Evolutionary conservation across 2,113 vertebrate genomes (phyloP).

Genomic region (Ifrita kowaldi): DNA sequence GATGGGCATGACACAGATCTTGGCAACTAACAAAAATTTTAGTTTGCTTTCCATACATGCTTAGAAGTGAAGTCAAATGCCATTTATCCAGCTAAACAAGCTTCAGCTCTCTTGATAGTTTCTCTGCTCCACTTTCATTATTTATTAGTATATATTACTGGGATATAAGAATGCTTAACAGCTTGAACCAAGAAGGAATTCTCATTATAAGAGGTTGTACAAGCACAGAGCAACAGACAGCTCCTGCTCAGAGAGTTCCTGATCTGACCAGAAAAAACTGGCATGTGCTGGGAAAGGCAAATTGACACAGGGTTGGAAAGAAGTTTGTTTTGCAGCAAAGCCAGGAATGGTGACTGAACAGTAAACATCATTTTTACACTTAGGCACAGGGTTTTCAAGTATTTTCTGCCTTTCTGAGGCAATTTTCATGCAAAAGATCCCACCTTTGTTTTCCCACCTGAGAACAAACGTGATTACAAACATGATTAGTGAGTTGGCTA

Average conservation of each 20-base stretch:
- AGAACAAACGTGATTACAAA: neutral
- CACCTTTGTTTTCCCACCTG: neutral
- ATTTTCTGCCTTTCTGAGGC: neutral
- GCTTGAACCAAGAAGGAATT: neutral
- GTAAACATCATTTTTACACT: neutral
- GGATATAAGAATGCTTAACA: neutral
- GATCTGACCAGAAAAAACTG: neutral
- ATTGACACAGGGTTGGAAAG: neutral
- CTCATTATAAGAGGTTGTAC: neutral
- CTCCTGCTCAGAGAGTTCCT: neutral
- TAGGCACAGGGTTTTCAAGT: neutral
- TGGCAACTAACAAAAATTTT: neutral
- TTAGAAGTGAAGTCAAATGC: neutral
- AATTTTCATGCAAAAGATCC: neutral
- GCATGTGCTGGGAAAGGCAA: neutral
- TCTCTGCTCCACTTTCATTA: neutral
- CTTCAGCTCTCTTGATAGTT: neutral
- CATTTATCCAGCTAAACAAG: constrained; percentile 16
- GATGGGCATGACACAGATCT: neutral
- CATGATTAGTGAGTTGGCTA: neutral
- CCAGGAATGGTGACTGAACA: neutral
- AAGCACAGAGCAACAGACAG: neutral
- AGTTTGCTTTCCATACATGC: neutral
- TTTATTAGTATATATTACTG: constrained; percentile 11
- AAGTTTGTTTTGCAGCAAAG: neutral